phyloP scores from a whole-genome alignment of 2,797 vertebrate genomes.

The Cebuella pygmaea region DNA sequence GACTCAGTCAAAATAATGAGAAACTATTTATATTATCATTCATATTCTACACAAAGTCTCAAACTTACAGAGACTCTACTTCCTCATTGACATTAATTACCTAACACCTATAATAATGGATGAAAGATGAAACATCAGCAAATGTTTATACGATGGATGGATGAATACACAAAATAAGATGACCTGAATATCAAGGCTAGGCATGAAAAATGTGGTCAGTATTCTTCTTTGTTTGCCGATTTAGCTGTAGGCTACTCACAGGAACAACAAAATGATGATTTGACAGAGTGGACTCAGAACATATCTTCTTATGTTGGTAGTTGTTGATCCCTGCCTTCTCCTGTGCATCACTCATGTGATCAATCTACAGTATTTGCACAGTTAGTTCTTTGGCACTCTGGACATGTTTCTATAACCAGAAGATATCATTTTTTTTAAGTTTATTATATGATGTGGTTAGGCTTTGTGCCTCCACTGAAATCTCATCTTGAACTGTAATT shows the following conservation, averaged over 20 bases:
- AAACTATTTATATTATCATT: background rate
- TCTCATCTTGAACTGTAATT: too few relatives aligned
- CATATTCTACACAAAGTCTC: background rate
- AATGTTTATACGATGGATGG: background rate
- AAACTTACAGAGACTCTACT: background rate
- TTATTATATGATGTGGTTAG: background rate
- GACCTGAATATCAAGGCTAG: background rate
- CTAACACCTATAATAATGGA: background rate
- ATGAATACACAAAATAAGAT: background rate
- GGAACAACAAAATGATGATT: background rate
- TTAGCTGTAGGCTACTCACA: background rate
- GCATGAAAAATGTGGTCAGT: background rate
- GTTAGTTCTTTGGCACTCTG: background rate
- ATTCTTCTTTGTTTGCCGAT: background rate
- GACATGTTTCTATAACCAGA: background rate
- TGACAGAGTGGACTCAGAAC: background rate
- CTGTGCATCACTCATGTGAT: background rate
- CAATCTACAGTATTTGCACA: background rate
- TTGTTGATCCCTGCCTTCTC: background rate
- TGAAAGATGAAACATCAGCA: background rate
- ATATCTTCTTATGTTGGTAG: background rate
- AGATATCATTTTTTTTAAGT: background rate
- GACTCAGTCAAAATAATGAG: background rate
- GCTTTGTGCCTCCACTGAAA: too few relatives aligned
- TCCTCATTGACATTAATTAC: background rate